Evolutionary conservation across 2,113 vertebrate species (phyloP).

Genomic region (Labeo rohita): DNA sequence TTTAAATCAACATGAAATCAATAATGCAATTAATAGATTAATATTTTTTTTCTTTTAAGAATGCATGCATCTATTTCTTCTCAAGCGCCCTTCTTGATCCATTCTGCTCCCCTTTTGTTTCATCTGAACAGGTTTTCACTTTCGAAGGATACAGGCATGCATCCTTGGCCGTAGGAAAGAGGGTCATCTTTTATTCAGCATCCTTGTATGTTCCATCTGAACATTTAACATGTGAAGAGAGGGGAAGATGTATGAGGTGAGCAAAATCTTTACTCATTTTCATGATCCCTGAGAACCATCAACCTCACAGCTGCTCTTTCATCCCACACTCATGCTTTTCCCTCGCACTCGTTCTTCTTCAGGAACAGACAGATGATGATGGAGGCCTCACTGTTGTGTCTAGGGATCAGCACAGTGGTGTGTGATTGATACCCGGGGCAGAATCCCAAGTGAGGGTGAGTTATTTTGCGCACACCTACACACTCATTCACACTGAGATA

Average conservation of each 20-base stretch:
- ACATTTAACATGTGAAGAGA: background rate
- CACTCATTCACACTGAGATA: conserved; percentile 5
- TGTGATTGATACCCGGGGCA: conserved; percentile 7
- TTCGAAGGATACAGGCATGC: background rate
- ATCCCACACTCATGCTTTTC: background rate
- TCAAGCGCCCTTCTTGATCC: background rate
- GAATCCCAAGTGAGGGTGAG: conserved; percentile 5
- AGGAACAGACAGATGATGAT: conserved; percentile 19
- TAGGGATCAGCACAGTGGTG: conserved; percentile 10
- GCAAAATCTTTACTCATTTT: background rate
- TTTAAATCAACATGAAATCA: background rate
- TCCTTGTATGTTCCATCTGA: background rate
- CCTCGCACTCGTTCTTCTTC: background rate
- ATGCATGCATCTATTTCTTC: background rate
- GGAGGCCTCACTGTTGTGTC: conserved; percentile 21
- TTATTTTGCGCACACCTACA: conserved; percentile 39
- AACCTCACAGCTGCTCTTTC: conserved; percentile 16
- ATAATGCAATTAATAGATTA: no score
- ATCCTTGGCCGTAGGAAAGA: background rate
- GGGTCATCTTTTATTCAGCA: background rate
- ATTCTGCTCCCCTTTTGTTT: background rate
- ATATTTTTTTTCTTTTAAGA: background rate
- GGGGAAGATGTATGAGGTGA: background rate
- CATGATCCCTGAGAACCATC: conserved; percentile 9
- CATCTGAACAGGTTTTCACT: background rate